These are phyloP conservation scores for Eucera pruinosa DNA, from an alignment of 2,888 invertebrate species.

Conservation along the genomic window DNA sequence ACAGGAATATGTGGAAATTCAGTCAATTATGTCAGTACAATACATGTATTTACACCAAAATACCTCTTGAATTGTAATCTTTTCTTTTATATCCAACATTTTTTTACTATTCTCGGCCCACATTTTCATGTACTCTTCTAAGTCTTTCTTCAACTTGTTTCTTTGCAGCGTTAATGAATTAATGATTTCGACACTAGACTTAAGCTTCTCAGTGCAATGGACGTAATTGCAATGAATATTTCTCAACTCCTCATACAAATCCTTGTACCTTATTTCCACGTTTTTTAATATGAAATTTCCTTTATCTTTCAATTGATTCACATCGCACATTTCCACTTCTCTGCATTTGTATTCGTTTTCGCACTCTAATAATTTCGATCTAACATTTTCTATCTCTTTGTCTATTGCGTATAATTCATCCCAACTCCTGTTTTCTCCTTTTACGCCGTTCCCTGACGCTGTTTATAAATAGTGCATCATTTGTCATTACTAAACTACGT, in stretches of 20 bases:
- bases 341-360: conserved; percentile 37
- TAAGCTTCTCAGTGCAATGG: conserved; percentile 15
- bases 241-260: conserved; percentile 47
- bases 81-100: conserved; percentile 31
- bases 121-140: conserved; percentile 14
- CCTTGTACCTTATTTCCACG: conserved; percentile 31
- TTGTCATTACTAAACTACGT: not conserved
- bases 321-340: conserved; percentile 45
- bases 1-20: conserved; percentile 10
- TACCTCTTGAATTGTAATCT: conserved; percentile 59
- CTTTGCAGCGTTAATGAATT: conserved; percentile 25
- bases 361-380: conserved; percentile 37
- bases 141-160: conserved; percentile 37
- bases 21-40: not conserved
- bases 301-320: conserved; percentile 53
- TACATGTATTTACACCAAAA: not conserved
- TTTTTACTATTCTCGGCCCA: conserved; percentile 46
- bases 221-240: conserved; percentile 49
- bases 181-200: conserved; percentile 7
- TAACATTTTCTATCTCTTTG: conserved; percentile 32
- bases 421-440: not conserved
- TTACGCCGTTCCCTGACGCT: not conserved
- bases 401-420: not conserved
- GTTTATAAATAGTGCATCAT: not conserved
- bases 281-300: conserved; percentile 54